Evolutionary conservation across 2,888 invertebrate genomes (phyloP), one percentile per base, ranked within the genome.

Genomic region (Adelognathus sp.): DNA sequence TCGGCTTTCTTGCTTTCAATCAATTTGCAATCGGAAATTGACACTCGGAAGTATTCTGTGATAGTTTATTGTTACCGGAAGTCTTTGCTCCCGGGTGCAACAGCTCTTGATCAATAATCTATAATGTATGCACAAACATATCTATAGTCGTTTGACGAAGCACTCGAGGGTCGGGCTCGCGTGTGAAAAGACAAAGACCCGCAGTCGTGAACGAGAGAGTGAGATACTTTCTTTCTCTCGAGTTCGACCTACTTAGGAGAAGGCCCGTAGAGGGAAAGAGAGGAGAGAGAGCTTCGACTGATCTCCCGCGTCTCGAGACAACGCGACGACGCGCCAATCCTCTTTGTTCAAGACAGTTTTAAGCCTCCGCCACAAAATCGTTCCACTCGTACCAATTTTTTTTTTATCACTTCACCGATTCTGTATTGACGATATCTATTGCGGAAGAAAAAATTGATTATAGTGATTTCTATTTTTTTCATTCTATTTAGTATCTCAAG

Each of bases 331-430:
- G 29, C 16, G 64, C 21, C 39, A n/a, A 54, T 71, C 58, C 76
- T 78, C 81, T 69, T 80, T 80, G 82, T 82, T 79, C 79, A 81
- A 76, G 74, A 72, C 76, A 46, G 36, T 58, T 76, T n/a, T 73
- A 73, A 31, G 44, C 63, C 67, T 76, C 72, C 74, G 63, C 61
- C 44, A 60, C 39, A 9, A 11, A 11, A 36, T 11, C 36, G 11
- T 36, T 36, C 33, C n/a, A 39, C 16, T 60, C 46, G 14, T 14
- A 41, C 4, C 16, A 44, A 16, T n/a, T n/a, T n/a, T n/a, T n/a
- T n/a, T n/a, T n/a, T n/a, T n/a, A n/a, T n/a, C n/a, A n/a, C n/a
- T n/a, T n/a, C n/a, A n/a, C n/a, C n/a, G n/a, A n/a, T n/a, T n/a
- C n/a, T n/a, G n/a, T n/a, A n/a, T n/a, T n/a, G n/a, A n/a, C n/a